Evolutionary conservation across 1,140 invertebrate genomes (phyloP).

Genomic region (Centruroides sculpturatus): DNA sequence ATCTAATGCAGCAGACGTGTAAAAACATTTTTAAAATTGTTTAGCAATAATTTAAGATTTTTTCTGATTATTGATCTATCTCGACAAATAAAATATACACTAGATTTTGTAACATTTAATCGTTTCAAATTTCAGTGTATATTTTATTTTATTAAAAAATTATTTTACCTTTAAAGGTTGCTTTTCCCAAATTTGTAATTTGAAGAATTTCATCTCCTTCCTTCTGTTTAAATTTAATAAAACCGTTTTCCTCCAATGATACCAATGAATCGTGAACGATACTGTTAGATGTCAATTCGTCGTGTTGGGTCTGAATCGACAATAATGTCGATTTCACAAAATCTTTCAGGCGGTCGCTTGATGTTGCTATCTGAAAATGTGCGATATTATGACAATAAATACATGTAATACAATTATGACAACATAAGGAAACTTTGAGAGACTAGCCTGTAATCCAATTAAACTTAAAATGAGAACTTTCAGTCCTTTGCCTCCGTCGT

Average conservation of each 20-base stretch:
- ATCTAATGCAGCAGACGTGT: too few relatives aligned
- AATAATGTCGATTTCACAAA: conserved; percentile 43
- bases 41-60: too few relatives aligned
- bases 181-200: conserved; percentile 54
- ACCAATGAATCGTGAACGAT: conserved; percentile 41
- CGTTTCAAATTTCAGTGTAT: too few relatives aligned
- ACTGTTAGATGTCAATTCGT: conserved; percentile 37
- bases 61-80: too few relatives aligned
- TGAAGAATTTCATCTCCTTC: neutral
- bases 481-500: conserved; percentile 36
- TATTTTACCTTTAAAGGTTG: conserved; percentile 43
- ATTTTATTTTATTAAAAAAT: too few relatives aligned
- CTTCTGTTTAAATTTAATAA: neutral
- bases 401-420: too few relatives aligned
- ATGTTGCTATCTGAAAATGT: conserved; percentile 32
- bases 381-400: too few relatives aligned
- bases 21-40: too few relatives aligned
- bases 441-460: conserved; percentile 38
- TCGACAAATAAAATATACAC: too few relatives aligned
- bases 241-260: conserved; percentile 6
- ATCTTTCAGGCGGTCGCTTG: conserved; percentile 35
- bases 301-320: conserved; percentile 38
- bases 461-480: conserved; percentile 48
- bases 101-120: too few relatives aligned
- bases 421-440: too few relatives aligned